Conservation (phyloP, 2,888 invertebrate species). For the Leucophenga montana region DNA sequence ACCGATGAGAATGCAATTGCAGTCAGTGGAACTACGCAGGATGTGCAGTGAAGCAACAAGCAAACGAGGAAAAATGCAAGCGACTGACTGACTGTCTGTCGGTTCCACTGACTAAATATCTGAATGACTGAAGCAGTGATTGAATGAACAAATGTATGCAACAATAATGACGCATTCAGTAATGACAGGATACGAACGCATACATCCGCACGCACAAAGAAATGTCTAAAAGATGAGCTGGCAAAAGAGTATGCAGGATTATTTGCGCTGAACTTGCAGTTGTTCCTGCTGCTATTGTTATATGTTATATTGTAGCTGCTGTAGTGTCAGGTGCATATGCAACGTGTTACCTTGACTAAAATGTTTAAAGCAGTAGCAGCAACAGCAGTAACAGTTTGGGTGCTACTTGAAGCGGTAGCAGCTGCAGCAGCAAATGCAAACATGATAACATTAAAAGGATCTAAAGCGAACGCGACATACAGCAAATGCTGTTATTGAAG, state of each 20-base stretch:
- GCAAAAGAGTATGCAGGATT: not conserved
- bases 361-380: not conserved
- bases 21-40: not conserved
- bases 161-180: conserved; percentile 20
- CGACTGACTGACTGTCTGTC: not conserved
- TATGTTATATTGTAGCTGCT: not conserved
- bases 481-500: not conserved
- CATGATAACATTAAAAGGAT: too few relatives aligned
- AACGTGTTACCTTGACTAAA: conserved; percentile 3
- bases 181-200: conserved; percentile 18
- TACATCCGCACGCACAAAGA: not conserved
- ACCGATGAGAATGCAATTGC: not conserved
- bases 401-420: not conserved
- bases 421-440: not conserved
- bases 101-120: not conserved
- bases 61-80: not conserved
- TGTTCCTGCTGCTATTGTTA: not conserved
- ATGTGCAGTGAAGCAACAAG: not conserved
- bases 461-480: too few relatives aligned
- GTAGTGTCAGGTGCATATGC: not conserved
- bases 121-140: not conserved
- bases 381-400: not conserved
- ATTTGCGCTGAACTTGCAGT: conserved; percentile 3
- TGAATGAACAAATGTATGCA: conserved; percentile 15
- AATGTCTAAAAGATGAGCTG: too few relatives aligned